These are phyloP conservation scores for Stramonita haemastoma DNA, from an alignment of 2,888 invertebrate genomes.

Conservation along the genomic window DNA sequence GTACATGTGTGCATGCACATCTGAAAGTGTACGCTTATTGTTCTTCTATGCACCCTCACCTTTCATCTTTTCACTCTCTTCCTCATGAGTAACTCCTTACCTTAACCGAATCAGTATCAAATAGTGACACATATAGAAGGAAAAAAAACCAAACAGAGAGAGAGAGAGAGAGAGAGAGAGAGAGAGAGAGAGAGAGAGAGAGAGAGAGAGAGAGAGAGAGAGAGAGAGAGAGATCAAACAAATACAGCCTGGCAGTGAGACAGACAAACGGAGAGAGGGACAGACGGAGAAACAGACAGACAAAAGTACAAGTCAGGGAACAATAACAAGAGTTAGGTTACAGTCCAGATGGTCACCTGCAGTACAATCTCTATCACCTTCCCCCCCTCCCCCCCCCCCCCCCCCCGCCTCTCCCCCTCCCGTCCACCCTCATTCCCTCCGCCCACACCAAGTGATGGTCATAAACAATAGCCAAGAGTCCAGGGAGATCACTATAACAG, in stretches of 20 bases:
- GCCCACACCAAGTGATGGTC: background rate
- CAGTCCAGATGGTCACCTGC: no score
- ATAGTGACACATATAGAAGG: background rate
- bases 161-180: no score
- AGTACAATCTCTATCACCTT: background rate
- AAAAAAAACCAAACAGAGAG: no score
- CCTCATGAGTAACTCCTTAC: no score
- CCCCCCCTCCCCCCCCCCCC: background rate
- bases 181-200: no score
- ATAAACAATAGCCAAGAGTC: background rate
- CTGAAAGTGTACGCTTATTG: no score
- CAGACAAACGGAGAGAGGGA: background rate
- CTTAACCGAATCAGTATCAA: no score
- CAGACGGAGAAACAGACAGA: background rate
- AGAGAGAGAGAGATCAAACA: no score
- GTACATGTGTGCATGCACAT: background rate
- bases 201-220: no score
- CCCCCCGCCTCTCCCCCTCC: background rate
- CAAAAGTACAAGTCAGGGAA: background rate
- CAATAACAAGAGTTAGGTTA: background rate
- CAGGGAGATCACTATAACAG: conserved; percentile 20
- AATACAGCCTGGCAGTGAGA: background rate
- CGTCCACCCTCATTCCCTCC: background rate
- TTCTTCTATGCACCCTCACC: no score
- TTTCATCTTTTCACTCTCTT: no score